Evolutionary conservation across 1,140 invertebrate genomes (phyloP).

Genomic region (Akabosia matsudoensis): DNA sequence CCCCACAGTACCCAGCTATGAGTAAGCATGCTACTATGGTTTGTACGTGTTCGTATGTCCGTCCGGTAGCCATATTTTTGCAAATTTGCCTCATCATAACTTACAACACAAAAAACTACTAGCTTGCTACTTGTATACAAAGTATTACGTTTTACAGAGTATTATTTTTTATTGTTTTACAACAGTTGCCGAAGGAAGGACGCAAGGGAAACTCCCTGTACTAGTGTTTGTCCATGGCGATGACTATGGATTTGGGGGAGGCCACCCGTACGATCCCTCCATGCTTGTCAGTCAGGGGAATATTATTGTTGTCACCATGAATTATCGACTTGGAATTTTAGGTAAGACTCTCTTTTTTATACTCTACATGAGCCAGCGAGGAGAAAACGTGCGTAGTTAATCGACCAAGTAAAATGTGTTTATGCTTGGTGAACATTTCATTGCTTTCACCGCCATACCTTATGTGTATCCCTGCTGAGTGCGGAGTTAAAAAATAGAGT

Average conservation of each 20-base stretch:
- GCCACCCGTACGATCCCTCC: constrained; percentile 80
- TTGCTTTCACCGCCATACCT: not conserved
- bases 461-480: not conserved
- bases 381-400: constrained; percentile 14
- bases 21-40: too few relatives aligned
- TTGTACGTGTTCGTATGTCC: too few relatives aligned
- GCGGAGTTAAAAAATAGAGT: not conserved
- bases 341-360: constrained; percentile 61
- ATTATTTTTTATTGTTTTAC: not conserved
- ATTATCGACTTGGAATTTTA: constrained; percentile 90
- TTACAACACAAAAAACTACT: too few relatives aligned
- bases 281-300: constrained; percentile 85
- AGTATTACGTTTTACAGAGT: too few relatives aligned
- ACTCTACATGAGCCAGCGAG: not conserved
- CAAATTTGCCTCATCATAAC: too few relatives aligned
- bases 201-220: constrained; percentile 53
- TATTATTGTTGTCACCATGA: constrained; percentile 89
- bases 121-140: too few relatives aligned
- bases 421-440: not conserved
- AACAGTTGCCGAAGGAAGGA: not conserved
- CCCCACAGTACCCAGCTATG: too few relatives aligned
- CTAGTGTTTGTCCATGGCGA: constrained; percentile 79
- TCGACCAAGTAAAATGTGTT: constrained; percentile 12
- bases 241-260: constrained; percentile 77
- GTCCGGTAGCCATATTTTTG: too few relatives aligned